These are phyloP conservation scores for Blastobasis adustella DNA, from an alignment of 2,888 invertebrate species.

Conservation along the genomic window DNA sequence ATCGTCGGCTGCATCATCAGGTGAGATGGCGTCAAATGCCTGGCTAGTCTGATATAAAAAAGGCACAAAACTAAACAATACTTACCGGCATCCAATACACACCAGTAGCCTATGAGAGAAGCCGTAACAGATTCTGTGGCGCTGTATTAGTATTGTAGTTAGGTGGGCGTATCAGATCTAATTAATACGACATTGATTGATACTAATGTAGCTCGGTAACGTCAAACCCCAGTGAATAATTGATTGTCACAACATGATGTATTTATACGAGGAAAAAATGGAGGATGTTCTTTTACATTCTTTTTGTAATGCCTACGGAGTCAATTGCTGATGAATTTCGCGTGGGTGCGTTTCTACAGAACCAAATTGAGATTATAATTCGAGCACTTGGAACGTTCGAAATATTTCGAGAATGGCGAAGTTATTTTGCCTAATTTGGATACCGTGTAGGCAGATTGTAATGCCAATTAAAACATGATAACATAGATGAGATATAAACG, in stretches of 20 bases:
- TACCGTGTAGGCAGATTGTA: no score
- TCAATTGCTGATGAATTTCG: no score
- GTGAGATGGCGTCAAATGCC: no score
- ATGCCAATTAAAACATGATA: no score
- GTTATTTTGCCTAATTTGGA: no score
- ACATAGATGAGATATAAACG: no score
- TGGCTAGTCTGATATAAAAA: no score
- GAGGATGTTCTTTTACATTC: conserved; percentile 1
- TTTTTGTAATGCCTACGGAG: background rate
- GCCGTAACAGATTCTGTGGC: conserved; percentile 13
- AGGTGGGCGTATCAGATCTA: conserved; percentile 68
- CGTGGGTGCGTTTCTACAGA: background rate
- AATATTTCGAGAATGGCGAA: no score
- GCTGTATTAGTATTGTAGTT: conserved; percentile 19
- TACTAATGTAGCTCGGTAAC: conserved; percentile 60
- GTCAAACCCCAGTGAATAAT: conserved; percentile 55
- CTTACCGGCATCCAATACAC: conserved; percentile 3
- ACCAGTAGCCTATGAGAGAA: background rate
- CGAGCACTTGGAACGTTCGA: no score
- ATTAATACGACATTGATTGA: conserved; percentile 72
- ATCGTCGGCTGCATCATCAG: no score
- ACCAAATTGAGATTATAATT: no score
- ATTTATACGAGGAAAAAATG: conserved; percentile 35
- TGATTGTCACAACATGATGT: conserved; percentile 66
- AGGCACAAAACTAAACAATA: no score